Base-by-base conservation (phyloP, 2,797 vertebrate species). In the Rhabdophis nuchalis region DNA sequence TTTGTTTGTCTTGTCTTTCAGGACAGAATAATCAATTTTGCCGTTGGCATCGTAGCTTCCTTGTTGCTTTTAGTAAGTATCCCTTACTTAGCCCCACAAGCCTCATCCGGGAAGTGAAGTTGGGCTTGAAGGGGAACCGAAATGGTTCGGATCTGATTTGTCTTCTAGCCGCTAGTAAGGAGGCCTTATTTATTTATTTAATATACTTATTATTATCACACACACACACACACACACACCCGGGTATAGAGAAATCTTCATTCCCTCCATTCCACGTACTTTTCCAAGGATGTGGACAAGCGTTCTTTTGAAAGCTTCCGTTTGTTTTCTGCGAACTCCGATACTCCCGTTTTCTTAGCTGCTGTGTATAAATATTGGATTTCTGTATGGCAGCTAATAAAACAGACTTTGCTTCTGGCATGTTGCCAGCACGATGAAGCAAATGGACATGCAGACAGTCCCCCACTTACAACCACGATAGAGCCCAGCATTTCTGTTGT, bases 11-110 rank as follows among this genome's bases (percentile, higher is more conserved):
- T 56, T 94, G 61, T 95, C 52, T 96, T 96, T 94, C 95, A 99
- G 99, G 99, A 99, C 96, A 98, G 98, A 97, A 98, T 99, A 97
- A 98, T 99, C 97, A 99, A 99, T 97, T 96, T 99, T 95, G 97
- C 97, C 18, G 97, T 99, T 95, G 99, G 99, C 64, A 97, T 98
- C 94, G 97, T 99, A 92, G 98, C 98, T 0, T 98, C 97, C 89
- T 93, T 99, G 96, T 95, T 99, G 91, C 98, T 99, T 95, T 95
- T 99, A 94, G 99, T 99, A 97, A 99, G 99, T 99, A 97, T 94
- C 95, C 86, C 46, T 50, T 50, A 27, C n/a, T 89, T 27, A 8
- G 25, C 20, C 18, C 68, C 14, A 14, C 0, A 1, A 9, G 60
- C 11, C 0, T 56, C 18, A 60, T 29, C 50, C 16, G 36, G 13